phyloP scores from a whole-genome alignment of 2,797 vertebrate species.

The Tangara arthus region DNA sequence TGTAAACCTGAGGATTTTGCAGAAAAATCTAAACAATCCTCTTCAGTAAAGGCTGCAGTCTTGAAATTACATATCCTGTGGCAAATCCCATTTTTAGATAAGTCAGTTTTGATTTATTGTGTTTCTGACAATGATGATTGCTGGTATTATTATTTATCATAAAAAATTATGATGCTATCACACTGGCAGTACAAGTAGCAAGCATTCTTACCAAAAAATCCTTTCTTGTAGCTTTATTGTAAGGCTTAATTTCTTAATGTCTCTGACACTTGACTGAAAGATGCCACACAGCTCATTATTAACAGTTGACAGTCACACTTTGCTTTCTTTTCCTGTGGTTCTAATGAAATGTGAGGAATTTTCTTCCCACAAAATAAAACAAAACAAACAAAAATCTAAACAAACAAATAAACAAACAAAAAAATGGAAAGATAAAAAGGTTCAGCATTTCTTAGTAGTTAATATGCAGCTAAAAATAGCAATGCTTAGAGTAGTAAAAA shows the following conservation, averaged over 20 bases:
- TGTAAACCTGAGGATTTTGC: not conserved
- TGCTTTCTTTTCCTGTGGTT: not conserved
- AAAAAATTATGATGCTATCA: not conserved
- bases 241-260: not conserved
- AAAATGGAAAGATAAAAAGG: not conserved
- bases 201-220: not conserved
- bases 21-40: not conserved
- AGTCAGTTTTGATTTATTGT: not conserved
- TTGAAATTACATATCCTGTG: not conserved
- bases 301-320: not conserved
- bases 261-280: not conserved
- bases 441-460: slow-evolving; percentile 53
- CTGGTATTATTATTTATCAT: not conserved
- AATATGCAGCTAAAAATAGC: slow-evolving; percentile 71
- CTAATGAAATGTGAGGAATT: not conserved
- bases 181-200: not conserved
- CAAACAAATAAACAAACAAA: not conserved
- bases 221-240: not conserved
- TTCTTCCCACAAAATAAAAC: not conserved
- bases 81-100: not conserved
- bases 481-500: slow-evolving; percentile 64
- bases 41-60: not conserved
- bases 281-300: not conserved
- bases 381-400: not conserved
- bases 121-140: not conserved